Evolutionary conservation across 2,888 invertebrate genomes (phyloP).

Genomic region (Polymixis flavicincta): DNA sequence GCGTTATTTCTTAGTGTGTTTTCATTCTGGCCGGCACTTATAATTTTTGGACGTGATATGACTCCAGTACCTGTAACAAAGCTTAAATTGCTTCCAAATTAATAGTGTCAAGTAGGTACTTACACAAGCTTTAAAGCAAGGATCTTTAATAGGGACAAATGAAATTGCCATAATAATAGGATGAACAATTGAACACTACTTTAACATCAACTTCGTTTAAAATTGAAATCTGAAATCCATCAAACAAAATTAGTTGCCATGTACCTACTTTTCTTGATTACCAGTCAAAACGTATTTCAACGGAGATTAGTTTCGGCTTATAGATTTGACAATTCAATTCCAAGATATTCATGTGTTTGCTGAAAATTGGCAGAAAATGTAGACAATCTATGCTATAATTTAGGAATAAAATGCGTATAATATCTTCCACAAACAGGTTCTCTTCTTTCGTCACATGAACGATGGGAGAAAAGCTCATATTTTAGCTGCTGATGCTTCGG

Average conservation of each 20-base stretch:
- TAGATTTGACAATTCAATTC: background rate
- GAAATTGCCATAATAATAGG: background rate
- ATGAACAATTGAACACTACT: background rate
- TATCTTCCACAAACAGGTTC: background rate
- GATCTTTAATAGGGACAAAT: slow-evolving; percentile 9
- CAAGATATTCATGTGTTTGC: background rate
- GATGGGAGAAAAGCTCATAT: background rate
- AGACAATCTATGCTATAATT: background rate
- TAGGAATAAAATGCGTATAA: background rate
- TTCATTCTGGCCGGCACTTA: background rate
- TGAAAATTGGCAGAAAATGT: background rate
- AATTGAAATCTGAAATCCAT: background rate
- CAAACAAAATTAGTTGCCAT: background rate
- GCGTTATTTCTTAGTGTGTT: background rate
- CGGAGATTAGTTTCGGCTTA: background rate
- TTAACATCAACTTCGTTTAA: too few species aligned
- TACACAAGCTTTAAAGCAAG: background rate
- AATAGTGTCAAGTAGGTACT: slow-evolving; percentile 5
- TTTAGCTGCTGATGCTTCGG: background rate
- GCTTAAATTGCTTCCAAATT: background rate
- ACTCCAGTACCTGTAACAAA: background rate
- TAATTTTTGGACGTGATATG: too few species aligned
- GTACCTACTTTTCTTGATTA: background rate
- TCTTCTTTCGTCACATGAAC: background rate
- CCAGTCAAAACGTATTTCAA: background rate